Conservation (phyloP, 53 echinoderm and acorn worm species). For the Henricia sp. region DNA sequence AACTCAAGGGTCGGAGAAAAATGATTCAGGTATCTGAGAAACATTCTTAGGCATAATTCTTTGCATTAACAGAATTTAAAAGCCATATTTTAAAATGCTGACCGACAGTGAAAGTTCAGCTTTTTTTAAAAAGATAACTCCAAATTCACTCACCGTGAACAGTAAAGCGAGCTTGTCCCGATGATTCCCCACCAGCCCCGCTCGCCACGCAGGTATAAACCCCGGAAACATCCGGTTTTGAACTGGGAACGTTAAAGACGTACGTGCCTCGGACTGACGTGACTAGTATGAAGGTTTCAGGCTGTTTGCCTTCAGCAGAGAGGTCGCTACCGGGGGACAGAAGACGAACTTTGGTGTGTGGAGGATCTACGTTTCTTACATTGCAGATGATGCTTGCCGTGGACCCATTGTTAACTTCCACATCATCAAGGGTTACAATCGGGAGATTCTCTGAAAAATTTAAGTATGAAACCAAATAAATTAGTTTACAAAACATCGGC, state of each 20-base stretch:
- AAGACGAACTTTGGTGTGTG: slow-evolving; percentile 38
- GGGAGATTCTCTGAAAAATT: slow-evolving; percentile 79
- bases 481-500: too few relatives aligned
- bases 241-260: slow-evolving; percentile 15
- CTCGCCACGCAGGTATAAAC: slow-evolving; percentile 70
- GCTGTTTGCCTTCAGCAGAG: neutral
- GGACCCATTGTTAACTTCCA: slow-evolving; percentile 27
- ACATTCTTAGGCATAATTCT: too few relatives aligned
- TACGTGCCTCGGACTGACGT: neutral
- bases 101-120: neutral
- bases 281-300: neutral
- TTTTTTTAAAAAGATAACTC: too few relatives aligned
- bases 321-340: neutral
- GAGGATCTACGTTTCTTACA: slow-evolving; percentile 43
- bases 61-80: too few relatives aligned
- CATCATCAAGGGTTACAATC: slow-evolving; percentile 22
- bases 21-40: too few relatives aligned
- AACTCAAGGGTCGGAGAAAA: too few relatives aligned
- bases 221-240: slow-evolving; percentile 39
- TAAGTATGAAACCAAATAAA: too few relatives aligned
- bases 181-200: slow-evolving; percentile 55
- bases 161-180: slow-evolving; percentile 17
- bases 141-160: slow-evolving; percentile 67
- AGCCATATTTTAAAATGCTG: neutral
- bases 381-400: slow-evolving; percentile 40